phyloP scores from a whole-genome alignment of 2,113 vertebrate species.

The Harpagus bidentatus region DNA sequence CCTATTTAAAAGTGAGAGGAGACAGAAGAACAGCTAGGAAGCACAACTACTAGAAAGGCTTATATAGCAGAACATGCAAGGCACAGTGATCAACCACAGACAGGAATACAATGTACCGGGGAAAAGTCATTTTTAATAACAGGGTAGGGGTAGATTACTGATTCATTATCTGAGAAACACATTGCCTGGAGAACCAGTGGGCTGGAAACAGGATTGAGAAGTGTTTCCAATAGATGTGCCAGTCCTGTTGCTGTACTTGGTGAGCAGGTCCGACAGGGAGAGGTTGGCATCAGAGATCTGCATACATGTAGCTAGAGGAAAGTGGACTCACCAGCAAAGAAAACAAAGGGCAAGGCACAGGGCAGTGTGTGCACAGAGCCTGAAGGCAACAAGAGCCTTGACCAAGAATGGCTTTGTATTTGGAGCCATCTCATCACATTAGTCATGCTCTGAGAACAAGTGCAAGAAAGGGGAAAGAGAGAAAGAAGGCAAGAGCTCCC shows the following conservation, averaged over 20 bases:
- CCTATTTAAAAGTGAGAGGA: neutral
- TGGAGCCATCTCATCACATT: neutral
- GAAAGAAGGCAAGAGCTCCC: neutral
- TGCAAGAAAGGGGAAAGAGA: neutral
- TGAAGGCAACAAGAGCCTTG: neutral
- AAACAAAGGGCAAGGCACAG: neutral
- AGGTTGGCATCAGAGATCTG: neutral
- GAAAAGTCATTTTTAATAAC: neutral
- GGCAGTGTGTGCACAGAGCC: too few relatives aligned
- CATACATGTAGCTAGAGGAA: neutral
- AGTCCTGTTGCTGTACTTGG: neutral
- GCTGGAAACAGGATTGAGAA: neutral
- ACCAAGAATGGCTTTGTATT: neutral
- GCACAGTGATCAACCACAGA: neutral
- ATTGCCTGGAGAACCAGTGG: neutral
- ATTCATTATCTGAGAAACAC: neutral
- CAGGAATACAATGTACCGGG: fast-evolving
- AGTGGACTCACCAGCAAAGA: neutral
- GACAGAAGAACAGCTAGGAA: neutral
- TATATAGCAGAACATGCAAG: neutral
- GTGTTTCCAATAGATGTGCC: neutral
- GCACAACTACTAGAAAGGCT: neutral
- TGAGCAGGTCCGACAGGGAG: neutral
- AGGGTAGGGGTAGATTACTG: neutral
- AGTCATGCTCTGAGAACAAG: neutral